phyloP scores from a whole-genome alignment of 2,888 invertebrate genomes.

The Dasypolia templi region DNA sequence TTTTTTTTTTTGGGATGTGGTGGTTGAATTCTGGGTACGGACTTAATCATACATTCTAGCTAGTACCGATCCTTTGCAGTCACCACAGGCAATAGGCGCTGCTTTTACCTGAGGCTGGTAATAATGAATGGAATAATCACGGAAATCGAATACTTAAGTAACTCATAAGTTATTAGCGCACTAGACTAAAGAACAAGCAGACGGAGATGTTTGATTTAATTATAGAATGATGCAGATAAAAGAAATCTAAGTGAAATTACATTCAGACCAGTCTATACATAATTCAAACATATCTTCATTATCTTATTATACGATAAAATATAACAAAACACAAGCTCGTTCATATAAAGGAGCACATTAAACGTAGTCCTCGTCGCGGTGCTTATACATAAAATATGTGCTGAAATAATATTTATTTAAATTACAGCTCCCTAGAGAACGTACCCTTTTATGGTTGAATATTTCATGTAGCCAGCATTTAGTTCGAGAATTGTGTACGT shows the following conservation, averaged over 20 bases:
- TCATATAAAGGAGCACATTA: conserved; percentile 21
- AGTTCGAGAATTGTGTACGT: conserved; percentile 51
- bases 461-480: conserved; percentile 72
- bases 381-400: conserved; percentile 78
- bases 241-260: background rate
- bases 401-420: conserved; percentile 83
- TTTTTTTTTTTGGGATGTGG: conserved; percentile 17
- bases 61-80: background rate
- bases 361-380: conserved; percentile 27
- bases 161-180: background rate
- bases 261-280: background rate
- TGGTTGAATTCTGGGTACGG: background rate
- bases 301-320: background rate
- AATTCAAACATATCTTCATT: background rate
- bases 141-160: background rate
- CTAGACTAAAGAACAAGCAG: background rate
- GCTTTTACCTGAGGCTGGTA: too few relatives aligned
- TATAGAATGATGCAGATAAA: background rate
- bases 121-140: background rate
- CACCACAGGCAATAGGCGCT: background rate
- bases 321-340: background rate
- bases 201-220: background rate
- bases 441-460: conserved; percentile 76
- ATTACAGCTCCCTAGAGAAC: conserved; percentile 75
- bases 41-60: background rate